Base-by-base conservation (phyloP, 2,113 vertebrate genomes). In the Parus major region DNA sequence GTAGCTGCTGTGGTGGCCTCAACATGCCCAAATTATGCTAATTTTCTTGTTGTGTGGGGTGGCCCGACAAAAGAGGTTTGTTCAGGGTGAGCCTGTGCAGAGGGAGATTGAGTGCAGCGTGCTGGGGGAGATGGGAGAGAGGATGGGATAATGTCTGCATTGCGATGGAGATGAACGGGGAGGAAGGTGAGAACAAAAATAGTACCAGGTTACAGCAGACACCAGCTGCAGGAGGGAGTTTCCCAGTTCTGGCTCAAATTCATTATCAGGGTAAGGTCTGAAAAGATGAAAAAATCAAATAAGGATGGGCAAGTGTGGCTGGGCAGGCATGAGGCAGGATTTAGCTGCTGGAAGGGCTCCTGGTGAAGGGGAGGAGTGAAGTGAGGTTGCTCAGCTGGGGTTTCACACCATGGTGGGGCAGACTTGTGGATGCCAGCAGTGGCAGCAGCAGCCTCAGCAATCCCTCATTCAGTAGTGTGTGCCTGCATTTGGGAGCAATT, bases 1-100 rank as follows among this genome's bases (percentile, higher is more conserved):
- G 92, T 91, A 97, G 96, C 93, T 96, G 92, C 88, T 77, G 90
- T 79, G 80, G 92, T 90, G 95, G 97, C 96, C 97, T 75, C 86
- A 93, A 95, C 97, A 93, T 97, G 97, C 96, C 97, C 39, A 57
- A 86, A 86, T 96, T 87, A 95, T 88, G 95, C 84, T 95, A 93
- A 93, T 97, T 93, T 97, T 95, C 97, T 69, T 96, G 93, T 96
- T 96, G 90, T 93, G 95, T 92, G 94, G 95, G 97, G 96, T 95
- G 86, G 96, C 89, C 96, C 3, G 12, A 97, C 96, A 97, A 96
- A 95, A 92, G 93, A 96, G 87, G 86, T 56, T 94, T 97, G 96
- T 95, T 96, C 88, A 83, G 82, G 90, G 64, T 97, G 87, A 95
- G 88, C 42, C 71, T 47, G 78, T 57, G 94, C 60, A 80, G 77